Evolutionary conservation across 1,140 invertebrate species (phyloP).

Genomic region (Eurosta solidaginis): DNA sequence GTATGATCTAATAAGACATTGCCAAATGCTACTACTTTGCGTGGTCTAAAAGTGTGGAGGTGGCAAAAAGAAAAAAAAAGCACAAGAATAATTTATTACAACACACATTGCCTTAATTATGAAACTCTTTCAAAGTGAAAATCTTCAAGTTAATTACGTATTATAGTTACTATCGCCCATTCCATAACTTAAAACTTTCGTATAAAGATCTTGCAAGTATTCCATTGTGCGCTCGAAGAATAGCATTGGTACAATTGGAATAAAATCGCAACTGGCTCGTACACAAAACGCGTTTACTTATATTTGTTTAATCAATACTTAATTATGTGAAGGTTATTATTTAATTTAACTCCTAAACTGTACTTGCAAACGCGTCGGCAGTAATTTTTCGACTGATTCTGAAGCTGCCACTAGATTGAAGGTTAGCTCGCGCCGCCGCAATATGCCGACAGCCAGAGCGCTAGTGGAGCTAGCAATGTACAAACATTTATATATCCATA

Average conservation of each 20-base stretch:
- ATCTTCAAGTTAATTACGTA: neutral
- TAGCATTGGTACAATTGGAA: neutral
- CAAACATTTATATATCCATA: no score
- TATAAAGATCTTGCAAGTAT: slow-evolving; percentile 49
- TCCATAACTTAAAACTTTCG: slow-evolving; percentile 44
- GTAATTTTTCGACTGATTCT: slow-evolving; percentile 4
- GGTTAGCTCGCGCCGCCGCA: slow-evolving; percentile 19
- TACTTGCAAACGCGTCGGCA: neutral
- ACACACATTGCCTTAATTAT: no score
- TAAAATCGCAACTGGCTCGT: neutral
- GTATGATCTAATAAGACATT: slow-evolving; percentile 52
- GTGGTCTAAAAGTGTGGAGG: slow-evolving; percentile 39
- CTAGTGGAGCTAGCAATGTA: neutral
- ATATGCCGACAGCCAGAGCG: neutral
- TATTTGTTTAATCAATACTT: slow-evolving; percentile 23
- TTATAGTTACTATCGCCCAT: neutral
- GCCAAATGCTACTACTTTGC: slow-evolving; percentile 54
- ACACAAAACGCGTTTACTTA: neutral
- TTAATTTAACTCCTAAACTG: neutral
- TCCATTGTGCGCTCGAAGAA: slow-evolving; percentile 42
- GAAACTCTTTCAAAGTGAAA: slow-evolving; percentile 4
- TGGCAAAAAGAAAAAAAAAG: neutral
- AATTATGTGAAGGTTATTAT: neutral
- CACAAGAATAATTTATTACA: neutral
- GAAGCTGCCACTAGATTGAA: neutral